Percentiles rank a stretch among this genome's conserved stretches.
Conservation (phyloP, 1,140 invertebrate species). For the Heliothis virescens region DNA sequence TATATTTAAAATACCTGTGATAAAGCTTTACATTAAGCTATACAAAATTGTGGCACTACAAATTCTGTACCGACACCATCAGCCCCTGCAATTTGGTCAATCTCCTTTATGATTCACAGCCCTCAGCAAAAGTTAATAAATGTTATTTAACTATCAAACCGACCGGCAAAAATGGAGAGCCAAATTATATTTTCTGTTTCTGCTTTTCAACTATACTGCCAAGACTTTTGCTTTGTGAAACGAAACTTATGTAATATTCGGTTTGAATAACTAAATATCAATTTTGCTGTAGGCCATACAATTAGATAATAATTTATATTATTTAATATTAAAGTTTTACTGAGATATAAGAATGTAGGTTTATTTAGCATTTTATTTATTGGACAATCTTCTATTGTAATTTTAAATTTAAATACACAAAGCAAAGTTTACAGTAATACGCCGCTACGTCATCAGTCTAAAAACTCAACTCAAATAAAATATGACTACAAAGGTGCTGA, state of each 20-base stretch:
- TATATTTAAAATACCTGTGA: too few species aligned
- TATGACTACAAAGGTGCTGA: conserved; percentile 58
- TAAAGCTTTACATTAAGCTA: too few species aligned
- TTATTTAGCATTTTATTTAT: neutral
- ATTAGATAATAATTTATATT: neutral
- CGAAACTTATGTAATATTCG: too few species aligned
- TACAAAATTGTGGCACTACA: too few species aligned
- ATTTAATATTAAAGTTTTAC: neutral
- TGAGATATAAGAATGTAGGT: neutral
- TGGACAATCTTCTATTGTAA: neutral
- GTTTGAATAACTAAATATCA: too few species aligned
- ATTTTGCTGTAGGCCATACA: neutral
- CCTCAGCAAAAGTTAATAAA: neutral
- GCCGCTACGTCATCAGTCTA: conserved; percentile 6
- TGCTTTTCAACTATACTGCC: too few species aligned
- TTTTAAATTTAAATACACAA: neutral
- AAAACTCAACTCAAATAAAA: conserved; percentile 13
- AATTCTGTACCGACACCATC: too few species aligned
- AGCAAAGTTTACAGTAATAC: neutral
- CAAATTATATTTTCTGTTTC: too few species aligned
- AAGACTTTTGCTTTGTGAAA: too few species aligned
- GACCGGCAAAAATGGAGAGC: too few species aligned
- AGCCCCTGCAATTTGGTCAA: too few species aligned
- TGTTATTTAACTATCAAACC: too few species aligned
- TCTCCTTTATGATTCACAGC: conserved; percentile 4